A percentile compares a stretch with the other conserved stretches of the same genome.
These are phyloP conservation scores for Drosophila pullipes DNA, from an alignment of 2,888 invertebrate genomes.

Conservation along the genomic window DNA sequence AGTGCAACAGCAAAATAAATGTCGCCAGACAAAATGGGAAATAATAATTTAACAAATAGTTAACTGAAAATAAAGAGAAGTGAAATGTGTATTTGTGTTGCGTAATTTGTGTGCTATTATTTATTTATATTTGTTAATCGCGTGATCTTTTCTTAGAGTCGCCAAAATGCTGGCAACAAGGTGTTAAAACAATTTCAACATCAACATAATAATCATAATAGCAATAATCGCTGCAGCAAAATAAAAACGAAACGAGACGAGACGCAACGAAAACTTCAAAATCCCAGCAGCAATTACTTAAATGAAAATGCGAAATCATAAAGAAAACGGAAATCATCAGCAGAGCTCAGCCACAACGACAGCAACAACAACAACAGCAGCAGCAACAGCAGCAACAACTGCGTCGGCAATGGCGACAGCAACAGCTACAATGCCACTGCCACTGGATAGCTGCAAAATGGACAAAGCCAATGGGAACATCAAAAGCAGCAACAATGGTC, in stretches of 20 bases:
- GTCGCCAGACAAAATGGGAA: constrained; percentile 42
- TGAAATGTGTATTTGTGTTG: constrained; percentile 48
- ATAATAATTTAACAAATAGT: constrained; percentile 32
- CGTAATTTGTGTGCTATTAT: constrained; percentile 42
- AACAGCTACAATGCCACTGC: constrained; percentile 44
- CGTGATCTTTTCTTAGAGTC: constrained; percentile 45
- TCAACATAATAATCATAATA: constrained; percentile 50
- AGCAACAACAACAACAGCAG: constrained; percentile 37
- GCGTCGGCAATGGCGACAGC: constrained; percentile 31
- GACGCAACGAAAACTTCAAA: constrained; percentile 36
- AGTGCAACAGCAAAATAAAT: constrained; percentile 54
- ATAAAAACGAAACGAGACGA: constrained; percentile 26
- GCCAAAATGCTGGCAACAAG: constrained; percentile 63
- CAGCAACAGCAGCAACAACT: constrained; percentile 38
- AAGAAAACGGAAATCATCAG: constrained; percentile 77
- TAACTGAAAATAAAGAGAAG: constrained; percentile 26
- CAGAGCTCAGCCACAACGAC: constrained; percentile 60
- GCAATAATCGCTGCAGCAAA: constrained; percentile 38
- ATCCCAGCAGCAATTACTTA: constrained; percentile 62
- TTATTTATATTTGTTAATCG: constrained; percentile 32
- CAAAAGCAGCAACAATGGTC: constrained; percentile 50
- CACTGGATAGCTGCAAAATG: constrained; percentile 52
- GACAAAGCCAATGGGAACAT: constrained; percentile 47
- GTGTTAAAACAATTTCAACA: constrained; percentile 67
- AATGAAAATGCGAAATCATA: constrained; percentile 80